Base-by-base conservation (phyloP, 2,888 invertebrate genomes). In the Lochmaea crataegi region DNA sequence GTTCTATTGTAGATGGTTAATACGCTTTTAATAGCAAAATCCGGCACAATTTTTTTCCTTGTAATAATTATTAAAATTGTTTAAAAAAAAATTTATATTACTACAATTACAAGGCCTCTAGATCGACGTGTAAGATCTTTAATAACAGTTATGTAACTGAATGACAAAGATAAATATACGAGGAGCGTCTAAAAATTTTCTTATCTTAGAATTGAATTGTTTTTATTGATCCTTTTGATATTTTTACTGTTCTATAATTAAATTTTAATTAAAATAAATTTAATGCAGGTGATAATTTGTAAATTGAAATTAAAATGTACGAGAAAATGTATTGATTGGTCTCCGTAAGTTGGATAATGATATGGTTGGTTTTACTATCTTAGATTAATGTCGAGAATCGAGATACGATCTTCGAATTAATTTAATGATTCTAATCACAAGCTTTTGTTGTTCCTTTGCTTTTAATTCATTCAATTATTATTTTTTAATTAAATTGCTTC, bases 391-490 rank as follows among this genome's bases (percentile, higher is more conserved):
- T 70, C 58, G 58, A 68, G 77, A 78, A 70, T 70, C 58, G 58
- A 68, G 77, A 78, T 57, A 77, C 64, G 53, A 77, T 68, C 69
- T 56, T 75, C 71, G 73, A 78, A 77, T 78, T 77, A 78, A 78
- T 77, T 72, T 78, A 78, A 78, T 75, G 75, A 75, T 71, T 72
- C 72, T 74, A 76, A 78, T 78, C 76, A 77, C 75, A 73, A 74
- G 76, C 78, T 77, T 74, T 76, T 61, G 69, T 69, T 69, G 32
- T 75, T 78, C 73, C 75, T 69, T 57, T 72, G 65, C 72, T 72
- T 76, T 72, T 77, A 77, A 76, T 77, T 77, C 75, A 42, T 66
- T 75, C 74, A 76, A 77, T 22, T 22, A 2, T 77, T 75, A 77
- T 65, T 57, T 51, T 66, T 70, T 71, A 77, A 76, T 76, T 76